Base-by-base conservation (phyloP, 1,140 invertebrate genomes). In the Trialeurodes vaporariorum region DNA sequence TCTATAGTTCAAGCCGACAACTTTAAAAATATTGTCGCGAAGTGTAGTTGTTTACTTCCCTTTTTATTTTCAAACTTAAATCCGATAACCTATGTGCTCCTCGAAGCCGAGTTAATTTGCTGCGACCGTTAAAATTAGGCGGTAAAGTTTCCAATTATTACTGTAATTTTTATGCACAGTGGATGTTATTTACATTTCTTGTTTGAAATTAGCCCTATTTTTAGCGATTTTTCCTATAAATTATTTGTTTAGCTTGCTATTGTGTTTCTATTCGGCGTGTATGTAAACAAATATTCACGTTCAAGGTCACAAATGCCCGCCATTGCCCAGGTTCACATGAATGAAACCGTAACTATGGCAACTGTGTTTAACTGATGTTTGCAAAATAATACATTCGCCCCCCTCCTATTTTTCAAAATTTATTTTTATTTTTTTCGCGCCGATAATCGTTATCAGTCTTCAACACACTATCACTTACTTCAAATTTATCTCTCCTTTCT, bases 271-370 rank as follows among this genome's bases (percentile, higher is more conserved):
- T 9, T 9, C 34, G 5, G 34, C 34, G 34, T 49, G 34, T 17
- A 49, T 49, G 34, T 49, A 49, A 49, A 49, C 34, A 49, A 49
- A 49, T 49, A 49, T 49, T 49, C 34, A 49, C 34, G 34, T 49
- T 49, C 34, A 49, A 49, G 34, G 34, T 49, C 34, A 49, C 34
- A 49, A 49, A 9, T 49, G 34, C 34, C 34, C 34, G 34, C 34
- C 34, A 49, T 49, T 49, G 34, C 17, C 5, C 17, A 49, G 34
- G 34, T 49, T 49, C 17, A 49, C 34, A 49, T 49, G 34, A 49
- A 49, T 49, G 34, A 49, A 49, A 49, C 34, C 34, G 34, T 49
- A 49, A 49, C 34, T 49, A 49, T 49, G 34, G 34, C 34, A 49
- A 49, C 34, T 49, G 34, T 49, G 34, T 49, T 49, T 49, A 5